phyloP scores from a whole-genome alignment of 1,140 invertebrate species.

The Eriocheir sinensis region DNA sequence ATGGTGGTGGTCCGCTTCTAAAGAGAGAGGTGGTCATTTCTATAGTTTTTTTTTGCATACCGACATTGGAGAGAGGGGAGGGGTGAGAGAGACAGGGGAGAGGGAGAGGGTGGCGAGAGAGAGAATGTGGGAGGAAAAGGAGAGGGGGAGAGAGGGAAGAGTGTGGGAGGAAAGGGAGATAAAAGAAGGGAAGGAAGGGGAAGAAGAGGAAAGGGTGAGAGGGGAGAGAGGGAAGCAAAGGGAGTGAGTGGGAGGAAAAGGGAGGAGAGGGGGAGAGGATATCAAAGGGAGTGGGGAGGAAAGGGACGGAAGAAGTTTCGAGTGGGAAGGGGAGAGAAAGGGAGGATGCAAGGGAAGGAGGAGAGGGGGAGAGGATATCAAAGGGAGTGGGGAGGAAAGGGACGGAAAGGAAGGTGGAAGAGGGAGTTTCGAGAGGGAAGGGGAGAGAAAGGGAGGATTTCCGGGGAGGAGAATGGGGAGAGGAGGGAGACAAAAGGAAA shows the following conservation, averaged over 20 bases:
- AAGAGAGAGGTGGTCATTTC: too few species aligned
- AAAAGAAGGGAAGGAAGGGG: background rate
- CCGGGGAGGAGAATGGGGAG: too few species aligned
- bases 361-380: too few species aligned
- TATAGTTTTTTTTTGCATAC: too few species aligned
- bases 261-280: too few species aligned
- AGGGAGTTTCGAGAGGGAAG: too few species aligned
- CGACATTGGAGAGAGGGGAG: too few species aligned
- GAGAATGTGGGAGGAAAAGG: constrained; percentile 5
- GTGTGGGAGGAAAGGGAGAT: background rate
- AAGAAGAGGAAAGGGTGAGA: background rate
- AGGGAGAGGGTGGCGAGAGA: background rate
- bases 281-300: too few species aligned
- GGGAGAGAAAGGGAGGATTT: background rate
- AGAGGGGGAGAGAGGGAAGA: background rate
- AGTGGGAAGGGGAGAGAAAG: background rate
- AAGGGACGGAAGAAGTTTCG: background rate
- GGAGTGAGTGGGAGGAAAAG: background rate
- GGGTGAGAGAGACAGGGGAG: background rate
- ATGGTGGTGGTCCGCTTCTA: too few species aligned
- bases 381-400: too few species aligned
- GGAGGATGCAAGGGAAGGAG: too few species aligned
- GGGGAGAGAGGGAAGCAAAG: background rate
- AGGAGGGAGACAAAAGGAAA: background rate
- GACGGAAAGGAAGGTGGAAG: too few species aligned